A percentile compares a stretch with the other conserved stretches of the same genome.
Conservation (phyloP, 2,888 invertebrate species). For the Noctua janthina region DNA sequence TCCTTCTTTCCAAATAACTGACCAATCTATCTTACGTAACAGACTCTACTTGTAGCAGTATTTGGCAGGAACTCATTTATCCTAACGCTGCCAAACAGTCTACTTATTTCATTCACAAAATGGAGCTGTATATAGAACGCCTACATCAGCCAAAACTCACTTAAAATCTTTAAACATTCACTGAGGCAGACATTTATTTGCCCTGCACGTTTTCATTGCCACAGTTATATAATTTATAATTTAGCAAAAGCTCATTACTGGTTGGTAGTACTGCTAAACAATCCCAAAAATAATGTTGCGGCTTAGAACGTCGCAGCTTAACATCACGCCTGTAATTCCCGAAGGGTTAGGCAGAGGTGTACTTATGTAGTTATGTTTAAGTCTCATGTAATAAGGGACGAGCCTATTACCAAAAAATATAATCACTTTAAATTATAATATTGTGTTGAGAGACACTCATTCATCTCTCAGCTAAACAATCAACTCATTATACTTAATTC, state of each 20-base stretch:
- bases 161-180: background rate
- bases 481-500: background rate
- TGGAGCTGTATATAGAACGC: conserved; percentile 4
- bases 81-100: conserved; percentile 10
- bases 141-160: background rate
- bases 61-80: conserved; percentile 9
- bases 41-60: background rate
- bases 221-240: background rate
- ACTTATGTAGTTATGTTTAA: no score
- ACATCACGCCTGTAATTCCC: background rate
- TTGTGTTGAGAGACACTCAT: background rate
- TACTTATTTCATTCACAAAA: conserved; percentile 32
- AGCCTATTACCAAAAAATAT: no score
- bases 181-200: background rate
- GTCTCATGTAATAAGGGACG: no score
- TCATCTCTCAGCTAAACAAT: background rate
- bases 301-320: background rate
- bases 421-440: background rate
- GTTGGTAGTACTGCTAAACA: background rate
- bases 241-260: background rate
- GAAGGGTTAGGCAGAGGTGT: background rate
- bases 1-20: background rate
- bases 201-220: background rate
- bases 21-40: conserved; percentile 5
- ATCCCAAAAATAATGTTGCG: background rate